Conservation (phyloP, 2,888 invertebrate genomes). For the Uloborus plumipes region DNA sequence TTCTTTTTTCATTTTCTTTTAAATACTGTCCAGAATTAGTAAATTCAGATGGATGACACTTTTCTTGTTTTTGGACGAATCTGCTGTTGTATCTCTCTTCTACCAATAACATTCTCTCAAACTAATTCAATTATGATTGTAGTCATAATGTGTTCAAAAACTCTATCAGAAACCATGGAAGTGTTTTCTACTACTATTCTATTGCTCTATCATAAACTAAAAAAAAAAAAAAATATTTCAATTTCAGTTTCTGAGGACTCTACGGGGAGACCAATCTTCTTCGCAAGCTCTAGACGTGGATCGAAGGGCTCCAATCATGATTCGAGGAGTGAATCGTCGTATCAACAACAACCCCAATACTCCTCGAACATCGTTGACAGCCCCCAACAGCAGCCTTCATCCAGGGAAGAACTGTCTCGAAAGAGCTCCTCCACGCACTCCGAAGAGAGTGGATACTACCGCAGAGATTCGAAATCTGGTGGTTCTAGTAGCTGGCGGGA, state of each 20-base stretch:
- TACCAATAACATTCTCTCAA: too few species aligned
- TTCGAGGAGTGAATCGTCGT: conserved; percentile 9
- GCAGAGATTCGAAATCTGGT: conserved; percentile 55
- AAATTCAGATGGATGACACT: too few species aligned
- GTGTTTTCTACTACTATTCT: too few species aligned
- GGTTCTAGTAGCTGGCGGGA: conserved; percentile 52
- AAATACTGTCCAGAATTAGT: too few species aligned
- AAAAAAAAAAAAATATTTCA: too few species aligned
- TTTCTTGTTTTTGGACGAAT: too few species aligned
- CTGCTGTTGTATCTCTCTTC: too few species aligned
- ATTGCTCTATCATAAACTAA: too few species aligned
- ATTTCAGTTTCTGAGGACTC: conserved; percentile 49
- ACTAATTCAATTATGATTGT: too few species aligned
- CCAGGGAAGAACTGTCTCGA: conserved; percentile 38
- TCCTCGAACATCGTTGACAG: conserved; percentile 6
- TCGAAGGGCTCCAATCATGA: conserved; percentile 50
- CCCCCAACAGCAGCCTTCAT: neutral
- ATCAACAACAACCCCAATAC: conserved; percentile 6
- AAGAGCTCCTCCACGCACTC: conserved; percentile 50
- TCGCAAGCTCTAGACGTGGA: conserved; percentile 57
- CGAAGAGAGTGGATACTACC: conserved; percentile 40
- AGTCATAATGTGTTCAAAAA: too few species aligned
- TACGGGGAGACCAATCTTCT: conserved; percentile 55
- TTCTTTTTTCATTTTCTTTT: too few species aligned
- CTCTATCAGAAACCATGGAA: too few species aligned